phyloP scores from a whole-genome alignment of 2,888 invertebrate species.

The Parthenolecanium corni region DNA sequence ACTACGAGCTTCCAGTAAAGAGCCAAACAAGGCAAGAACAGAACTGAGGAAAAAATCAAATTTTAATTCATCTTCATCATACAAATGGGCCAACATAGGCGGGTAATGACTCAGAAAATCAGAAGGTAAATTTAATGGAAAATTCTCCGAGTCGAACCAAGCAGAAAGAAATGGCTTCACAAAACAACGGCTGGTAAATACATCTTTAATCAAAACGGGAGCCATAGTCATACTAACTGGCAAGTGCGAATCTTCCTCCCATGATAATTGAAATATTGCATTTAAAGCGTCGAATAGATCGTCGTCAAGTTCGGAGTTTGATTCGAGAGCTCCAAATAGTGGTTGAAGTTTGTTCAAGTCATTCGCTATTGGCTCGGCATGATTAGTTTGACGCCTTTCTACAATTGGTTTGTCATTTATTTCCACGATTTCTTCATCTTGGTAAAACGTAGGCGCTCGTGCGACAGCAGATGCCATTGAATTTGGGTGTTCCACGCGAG shows the following conservation, averaged over 20 bases:
- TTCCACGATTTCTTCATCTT: slow-evolving; percentile 4
- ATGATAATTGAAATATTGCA: too few relatives aligned
- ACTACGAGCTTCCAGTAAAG: slow-evolving; percentile 33
- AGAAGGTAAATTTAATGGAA: neutral
- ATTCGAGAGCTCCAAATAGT: too few relatives aligned
- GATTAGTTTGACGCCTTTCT: neutral
- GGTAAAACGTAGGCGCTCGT: slow-evolving; percentile 22
- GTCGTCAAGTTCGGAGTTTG: too few relatives aligned
- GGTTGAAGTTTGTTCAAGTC: too few relatives aligned
- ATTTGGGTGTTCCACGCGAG: neutral
- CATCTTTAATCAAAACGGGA: too few relatives aligned
- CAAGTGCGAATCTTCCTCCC: too few relatives aligned
- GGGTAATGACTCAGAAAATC: slow-evolving; percentile 6
- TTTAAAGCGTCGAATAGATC: too few relatives aligned
- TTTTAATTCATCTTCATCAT: slow-evolving; percentile 8
- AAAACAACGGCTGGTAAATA: too few relatives aligned
- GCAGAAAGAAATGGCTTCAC: too few relatives aligned
- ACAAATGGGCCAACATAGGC: slow-evolving; percentile 2
- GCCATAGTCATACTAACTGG: too few relatives aligned
- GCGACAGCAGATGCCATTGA: neutral
- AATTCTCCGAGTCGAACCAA: slow-evolving; percentile 6
- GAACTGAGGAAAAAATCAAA: slow-evolving; percentile 36
- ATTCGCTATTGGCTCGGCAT: neutral
- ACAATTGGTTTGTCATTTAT: slow-evolving; percentile 29
- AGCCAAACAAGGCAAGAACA: slow-evolving; percentile 35